phyloP scores from a whole-genome alignment of 2,888 invertebrate genomes.

The Tupiocoris notatus region DNA sequence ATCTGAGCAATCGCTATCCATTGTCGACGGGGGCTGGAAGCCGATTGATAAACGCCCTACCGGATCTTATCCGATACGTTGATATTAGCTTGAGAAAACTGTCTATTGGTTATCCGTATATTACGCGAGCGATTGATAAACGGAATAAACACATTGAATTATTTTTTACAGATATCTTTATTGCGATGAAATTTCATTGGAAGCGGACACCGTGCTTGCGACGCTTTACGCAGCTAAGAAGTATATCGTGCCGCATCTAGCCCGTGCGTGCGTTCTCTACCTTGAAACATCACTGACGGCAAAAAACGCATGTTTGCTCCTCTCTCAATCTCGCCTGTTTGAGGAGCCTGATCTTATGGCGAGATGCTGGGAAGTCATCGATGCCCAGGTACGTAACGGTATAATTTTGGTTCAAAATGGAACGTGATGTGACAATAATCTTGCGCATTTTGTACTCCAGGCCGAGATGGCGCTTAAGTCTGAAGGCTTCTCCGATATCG shows the following conservation, averaged over 20 bases:
- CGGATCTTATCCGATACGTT: no score
- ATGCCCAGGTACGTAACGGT: constrained; percentile 79
- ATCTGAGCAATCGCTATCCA: no score
- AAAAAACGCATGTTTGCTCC: constrained; percentile 90
- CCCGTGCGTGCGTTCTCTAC: constrained; percentile 90
- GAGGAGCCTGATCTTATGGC: constrained; percentile 97
- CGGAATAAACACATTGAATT: no score
- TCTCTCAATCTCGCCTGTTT: constrained; percentile 92
- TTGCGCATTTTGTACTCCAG: constrained; percentile 59
- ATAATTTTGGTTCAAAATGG: no score
- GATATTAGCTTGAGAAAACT: no score
- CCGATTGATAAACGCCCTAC: no score
- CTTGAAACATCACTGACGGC: constrained; percentile 94
- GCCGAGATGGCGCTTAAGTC: constrained; percentile 95
- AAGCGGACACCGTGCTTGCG: constrained; percentile 91
- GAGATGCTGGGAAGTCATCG: constrained; percentile 96
- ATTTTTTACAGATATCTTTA: constrained; percentile 80
- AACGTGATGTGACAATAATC: no score
- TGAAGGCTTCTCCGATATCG: constrained; percentile 94
- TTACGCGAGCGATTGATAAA: no score
- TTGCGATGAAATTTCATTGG: constrained; percentile 93
- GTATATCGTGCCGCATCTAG: constrained; percentile 92
- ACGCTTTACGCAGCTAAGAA: constrained; percentile 95
- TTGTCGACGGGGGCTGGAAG: no score
- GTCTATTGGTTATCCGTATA: no score